Evolutionary conservation across 1,140 invertebrate genomes (phyloP).

Genomic region (Calosoma granatense): DNA sequence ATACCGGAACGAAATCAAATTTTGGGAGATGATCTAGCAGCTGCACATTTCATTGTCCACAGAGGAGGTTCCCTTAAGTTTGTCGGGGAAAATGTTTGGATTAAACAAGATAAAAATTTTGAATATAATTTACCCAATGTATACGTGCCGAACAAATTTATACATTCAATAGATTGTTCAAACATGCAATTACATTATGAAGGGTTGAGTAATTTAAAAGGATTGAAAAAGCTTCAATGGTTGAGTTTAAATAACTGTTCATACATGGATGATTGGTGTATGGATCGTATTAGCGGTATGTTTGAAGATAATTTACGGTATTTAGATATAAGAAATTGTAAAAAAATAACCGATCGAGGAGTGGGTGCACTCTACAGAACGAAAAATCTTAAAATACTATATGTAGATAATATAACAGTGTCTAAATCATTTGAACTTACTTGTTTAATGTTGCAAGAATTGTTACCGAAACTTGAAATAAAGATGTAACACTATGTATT

Average conservation of each 20-base stretch:
- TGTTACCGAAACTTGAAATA: slow-evolving; percentile 32
- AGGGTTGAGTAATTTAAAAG: slow-evolving; percentile 54
- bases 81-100: slow-evolving; percentile 44
- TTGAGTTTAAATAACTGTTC: slow-evolving; percentile 51
- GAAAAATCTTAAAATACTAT: slow-evolving; percentile 41
- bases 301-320: slow-evolving; percentile 51
- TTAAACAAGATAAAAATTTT: slow-evolving; percentile 38
- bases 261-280: slow-evolving; percentile 64
- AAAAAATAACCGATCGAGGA: slow-evolving; percentile 50
- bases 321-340: slow-evolving; percentile 62
- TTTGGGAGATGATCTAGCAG: slow-evolving; percentile 59
- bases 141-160: slow-evolving; percentile 40
- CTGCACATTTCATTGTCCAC: slow-evolving; percentile 59
- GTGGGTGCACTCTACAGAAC: slow-evolving; percentile 54
- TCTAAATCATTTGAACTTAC: slow-evolving; percentile 44
- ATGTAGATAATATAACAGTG: slow-evolving; percentile 37
- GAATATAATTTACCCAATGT: slow-evolving; percentile 43
- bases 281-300: slow-evolving; percentile 52
- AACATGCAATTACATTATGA: slow-evolving; percentile 54
- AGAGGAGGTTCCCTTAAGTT: slow-evolving; percentile 61
- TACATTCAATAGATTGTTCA: slow-evolving; percentile 60
- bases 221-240: slow-evolving; percentile 49
- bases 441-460: slow-evolving; percentile 46
- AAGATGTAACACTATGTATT: not conserved
- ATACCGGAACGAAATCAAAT: slow-evolving; percentile 37